Base-by-base conservation (phyloP, 2,888 invertebrate genomes). In the Gari tellinella region DNA sequence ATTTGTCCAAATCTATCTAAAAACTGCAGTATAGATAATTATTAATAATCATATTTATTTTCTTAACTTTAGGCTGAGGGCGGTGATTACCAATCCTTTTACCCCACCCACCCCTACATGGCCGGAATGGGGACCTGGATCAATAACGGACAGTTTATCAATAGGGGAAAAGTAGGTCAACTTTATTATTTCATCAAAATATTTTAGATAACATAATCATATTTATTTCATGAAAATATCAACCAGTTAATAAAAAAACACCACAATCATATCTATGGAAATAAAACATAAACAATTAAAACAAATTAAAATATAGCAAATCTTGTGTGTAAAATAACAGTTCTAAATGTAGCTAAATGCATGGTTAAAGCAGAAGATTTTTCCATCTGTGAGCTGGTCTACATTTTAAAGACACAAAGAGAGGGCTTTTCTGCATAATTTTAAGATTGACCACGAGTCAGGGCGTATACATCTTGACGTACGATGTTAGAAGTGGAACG, bases 31-130 rank as follows among this genome's bases (percentile, higher is more conserved):
- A 52, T 3, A 52, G 26, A 37, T 48, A 17, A 38, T 55, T 23
- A 19, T 21, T 40, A 14, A 38, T 40, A 1, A 25, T 25, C 10
- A 15, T 19, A 19, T 56, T 41, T 31, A 15, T 23, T 38, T 37
- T 52, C 26, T 37, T 60, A 31, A 31, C 31, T 65, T 40, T 65
- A 72, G 77, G 57, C 53, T 45, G 72, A 72, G 25, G 48, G 46
- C 3, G 41, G 43, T 31, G 77, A 77, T 5, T 76, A 76, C 67
- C 76, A 76, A 53, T 67, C 76, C 2, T 72, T 72, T 60, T 77
- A 77, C 77, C 77, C 72, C 68, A 72, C 72, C 72, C 72, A 72
- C 65, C 68, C 69, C 14, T 77, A 77, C 46, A 77, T 77, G 72
- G 66, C 69, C 15, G 67, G 72, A 40, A 63, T 72, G 62, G 70